Conservation (phyloP, 2,888 invertebrate species). For the Graphium colonna region DNA sequence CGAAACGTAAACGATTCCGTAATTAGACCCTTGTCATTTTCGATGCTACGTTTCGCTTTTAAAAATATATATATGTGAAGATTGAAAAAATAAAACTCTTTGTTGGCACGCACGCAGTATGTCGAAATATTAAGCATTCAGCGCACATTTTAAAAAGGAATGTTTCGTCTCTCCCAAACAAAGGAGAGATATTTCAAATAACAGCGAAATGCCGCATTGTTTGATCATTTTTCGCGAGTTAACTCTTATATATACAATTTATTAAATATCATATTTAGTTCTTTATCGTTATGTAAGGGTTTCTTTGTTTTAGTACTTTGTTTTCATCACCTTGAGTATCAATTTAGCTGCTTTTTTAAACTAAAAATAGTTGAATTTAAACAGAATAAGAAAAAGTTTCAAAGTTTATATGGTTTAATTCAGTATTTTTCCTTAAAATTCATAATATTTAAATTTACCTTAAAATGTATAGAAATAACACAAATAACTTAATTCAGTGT, state of each 20-base stretch:
- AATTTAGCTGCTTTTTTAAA: background rate
- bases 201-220: constrained; percentile 9
- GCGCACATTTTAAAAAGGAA: constrained; percentile 16
- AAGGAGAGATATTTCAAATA: constrained; percentile 13
- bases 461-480: too few relatives aligned
- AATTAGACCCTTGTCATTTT: constrained; percentile 7
- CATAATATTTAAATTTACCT: too few relatives aligned
- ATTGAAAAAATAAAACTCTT: constrained; percentile 15
- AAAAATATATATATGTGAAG: constrained; percentile 15
- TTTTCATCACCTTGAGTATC: background rate
- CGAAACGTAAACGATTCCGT: background rate
- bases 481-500: too few relatives aligned
- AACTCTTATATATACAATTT: constrained; percentile 1
- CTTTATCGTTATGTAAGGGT: background rate
- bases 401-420: too few relatives aligned
- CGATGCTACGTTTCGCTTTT: constrained; percentile 5
- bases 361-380: too few relatives aligned
- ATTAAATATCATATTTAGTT: background rate
- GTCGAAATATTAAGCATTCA: constrained; percentile 15
- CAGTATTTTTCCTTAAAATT: too few relatives aligned
- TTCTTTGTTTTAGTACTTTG: background rate
- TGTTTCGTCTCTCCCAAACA: constrained; percentile 14
- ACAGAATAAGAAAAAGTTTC: too few relatives aligned
- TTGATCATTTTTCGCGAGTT: constrained; percentile 4
- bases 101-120: constrained; percentile 5